phyloP scores from a whole-genome alignment of 2,797 vertebrate species.

The Podargus strigoides region DNA sequence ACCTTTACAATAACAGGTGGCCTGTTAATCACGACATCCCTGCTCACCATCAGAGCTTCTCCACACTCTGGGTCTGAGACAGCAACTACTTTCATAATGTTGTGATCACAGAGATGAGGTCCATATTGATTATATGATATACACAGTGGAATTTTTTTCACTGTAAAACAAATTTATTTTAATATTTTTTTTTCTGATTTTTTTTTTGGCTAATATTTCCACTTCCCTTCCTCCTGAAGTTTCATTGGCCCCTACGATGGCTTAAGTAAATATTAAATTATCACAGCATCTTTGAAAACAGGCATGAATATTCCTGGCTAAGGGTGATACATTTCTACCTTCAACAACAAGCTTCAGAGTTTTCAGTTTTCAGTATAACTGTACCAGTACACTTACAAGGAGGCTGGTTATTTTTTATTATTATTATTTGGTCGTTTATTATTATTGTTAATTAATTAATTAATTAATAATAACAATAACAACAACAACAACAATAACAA shows the following conservation, averaged over 20 bases:
- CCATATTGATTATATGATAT: constrained; percentile 55
- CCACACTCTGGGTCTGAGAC: constrained; percentile 54
- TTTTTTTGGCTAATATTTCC: neutral
- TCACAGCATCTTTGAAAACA: neutral
- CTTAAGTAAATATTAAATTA: neutral
- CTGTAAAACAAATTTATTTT: constrained; percentile 31
- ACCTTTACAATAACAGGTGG: constrained; percentile 62
- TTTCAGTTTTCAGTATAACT: neutral
- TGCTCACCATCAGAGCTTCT: constrained; percentile 61
- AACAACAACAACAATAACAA: no score
- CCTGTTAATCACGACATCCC: constrained; percentile 54
- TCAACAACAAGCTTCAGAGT: neutral
- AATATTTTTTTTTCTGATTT: neutral
- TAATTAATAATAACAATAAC: no score
- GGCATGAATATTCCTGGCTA: neutral
- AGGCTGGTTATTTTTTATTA: neutral
- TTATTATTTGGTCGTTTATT: no score
- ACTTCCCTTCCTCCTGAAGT: neutral
- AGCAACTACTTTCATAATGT: constrained; percentile 60
- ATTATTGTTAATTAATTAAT: no score
- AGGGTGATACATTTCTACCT: neutral
- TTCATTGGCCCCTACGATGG: neutral
- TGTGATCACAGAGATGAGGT: constrained; percentile 53
- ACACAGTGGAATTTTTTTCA: constrained; percentile 49
- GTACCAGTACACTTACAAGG: neutral